Percentiles rank a stretch among this genome's conserved stretches.
phyloP scores from a whole-genome alignment of 2,113 vertebrate species.

The Triplophysa dalaica region DNA sequence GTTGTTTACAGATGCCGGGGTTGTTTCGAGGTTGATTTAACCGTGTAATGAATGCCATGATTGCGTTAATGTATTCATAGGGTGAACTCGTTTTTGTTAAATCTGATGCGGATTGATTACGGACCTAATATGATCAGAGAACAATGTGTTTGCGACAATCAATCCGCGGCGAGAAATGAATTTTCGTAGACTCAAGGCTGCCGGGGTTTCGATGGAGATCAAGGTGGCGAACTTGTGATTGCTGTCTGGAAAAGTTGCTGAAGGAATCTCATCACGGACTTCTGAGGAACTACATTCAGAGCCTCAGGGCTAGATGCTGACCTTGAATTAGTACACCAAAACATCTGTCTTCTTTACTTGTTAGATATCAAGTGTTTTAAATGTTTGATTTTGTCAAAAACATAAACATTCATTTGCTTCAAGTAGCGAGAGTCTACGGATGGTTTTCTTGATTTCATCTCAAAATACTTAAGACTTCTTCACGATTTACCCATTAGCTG shows the following conservation, averaged over 20 bases:
- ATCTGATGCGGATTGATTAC: slow-evolving; percentile 20
- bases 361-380: background rate
- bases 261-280: background rate
- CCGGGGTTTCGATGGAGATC: slow-evolving; percentile 13
- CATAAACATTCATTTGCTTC: background rate
- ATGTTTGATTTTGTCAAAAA: background rate
- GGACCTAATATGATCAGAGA: slow-evolving; percentile 5
- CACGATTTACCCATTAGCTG: background rate
- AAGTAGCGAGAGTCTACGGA: background rate
- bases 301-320: background rate
- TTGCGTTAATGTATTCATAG: slow-evolving; percentile 24
- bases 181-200: slow-evolving; percentile 6
- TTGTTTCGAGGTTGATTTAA: slow-evolving; percentile 26
- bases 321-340: background rate
- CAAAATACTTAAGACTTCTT: background rate
- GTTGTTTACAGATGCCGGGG: slow-evolving; percentile 2
- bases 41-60: background rate
- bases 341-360: background rate
- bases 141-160: slow-evolving; percentile 5
- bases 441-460: slow-evolving; percentile 7
- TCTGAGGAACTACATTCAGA: background rate
- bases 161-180: background rate
- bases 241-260: background rate
- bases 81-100: slow-evolving; percentile 1
- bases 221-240: slow-evolving; percentile 8